A percentile compares a stretch with the other conserved stretches of the same genome.
Conservation (phyloP, 2,797 vertebrate species). For the Mormyrops boulengeri region DNA sequence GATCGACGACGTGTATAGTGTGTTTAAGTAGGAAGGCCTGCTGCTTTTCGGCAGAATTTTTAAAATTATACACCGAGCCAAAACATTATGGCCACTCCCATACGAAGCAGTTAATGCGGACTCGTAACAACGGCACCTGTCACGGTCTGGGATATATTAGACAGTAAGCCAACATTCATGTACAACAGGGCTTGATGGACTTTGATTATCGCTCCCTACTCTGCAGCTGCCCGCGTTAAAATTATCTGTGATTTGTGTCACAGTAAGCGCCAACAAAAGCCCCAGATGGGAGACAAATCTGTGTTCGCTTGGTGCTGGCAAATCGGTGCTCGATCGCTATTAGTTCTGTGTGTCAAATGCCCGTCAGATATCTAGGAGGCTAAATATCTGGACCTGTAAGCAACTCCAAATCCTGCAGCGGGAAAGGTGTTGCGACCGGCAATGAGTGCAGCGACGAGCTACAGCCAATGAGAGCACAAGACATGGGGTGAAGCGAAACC, state of each 20-base stretch:
- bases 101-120: neutral
- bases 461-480: neutral
- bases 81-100: neutral
- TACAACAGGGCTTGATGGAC: neutral
- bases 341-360: neutral
- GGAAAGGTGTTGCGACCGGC: neutral
- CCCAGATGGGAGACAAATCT: neutral
- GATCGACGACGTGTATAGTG: neutral
- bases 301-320: neutral
- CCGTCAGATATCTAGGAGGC: neutral
- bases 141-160: neutral
- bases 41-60: neutral
- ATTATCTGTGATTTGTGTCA: neutral
- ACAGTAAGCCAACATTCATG: neutral
- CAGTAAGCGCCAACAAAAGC: neutral
- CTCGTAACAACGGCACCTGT: neutral
- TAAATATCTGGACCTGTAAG: neutral
- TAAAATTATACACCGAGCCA: neutral
- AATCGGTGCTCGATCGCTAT: neutral
- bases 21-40: neutral
- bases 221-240: neutral
- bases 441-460: neutral
- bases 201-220: neutral
- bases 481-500: neutral
- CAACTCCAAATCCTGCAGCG: neutral